Percentiles rank a stretch among this genome's conserved stretches.
Evolutionary conservation across 2,113 vertebrate genomes (phyloP).

Genomic region (Solenodon paradoxus): DNA sequence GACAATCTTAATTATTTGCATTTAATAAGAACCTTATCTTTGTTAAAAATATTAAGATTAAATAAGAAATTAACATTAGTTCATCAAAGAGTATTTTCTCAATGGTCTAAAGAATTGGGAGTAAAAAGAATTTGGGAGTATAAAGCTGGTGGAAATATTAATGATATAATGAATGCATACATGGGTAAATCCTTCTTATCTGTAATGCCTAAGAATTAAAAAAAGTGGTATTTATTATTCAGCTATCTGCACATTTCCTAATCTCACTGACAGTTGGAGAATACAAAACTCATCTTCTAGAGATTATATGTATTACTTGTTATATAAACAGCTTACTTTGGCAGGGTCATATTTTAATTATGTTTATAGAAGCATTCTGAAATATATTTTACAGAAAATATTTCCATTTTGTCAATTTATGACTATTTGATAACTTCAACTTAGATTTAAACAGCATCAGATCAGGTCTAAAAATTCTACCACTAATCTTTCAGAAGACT

Average conservation of each 20-base stretch:
- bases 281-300: neutral
- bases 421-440: neutral
- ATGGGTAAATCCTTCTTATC: neutral
- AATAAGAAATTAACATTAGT: neutral
- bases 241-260: neutral
- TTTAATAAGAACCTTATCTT: neutral
- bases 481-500: neutral
- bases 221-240: neutral
- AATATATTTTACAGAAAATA: neutral
- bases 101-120: neutral
- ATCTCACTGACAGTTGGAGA: neutral
- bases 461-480: neutral
- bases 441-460: neutral
- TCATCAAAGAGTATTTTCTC: neutral
- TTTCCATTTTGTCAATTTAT: constrained; percentile 10
- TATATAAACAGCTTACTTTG: neutral
- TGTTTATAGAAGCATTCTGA: constrained; percentile 1
- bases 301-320: constrained; percentile 14
- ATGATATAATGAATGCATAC: neutral
- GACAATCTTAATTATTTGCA: neutral
- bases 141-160: neutral
- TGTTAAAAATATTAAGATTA: neutral
- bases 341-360: constrained; percentile 17
- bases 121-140: neutral
- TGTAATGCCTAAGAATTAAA: neutral